phyloP scores from a whole-genome alignment of 2,113 vertebrate species.

The Toxotes chatareus region DNA sequence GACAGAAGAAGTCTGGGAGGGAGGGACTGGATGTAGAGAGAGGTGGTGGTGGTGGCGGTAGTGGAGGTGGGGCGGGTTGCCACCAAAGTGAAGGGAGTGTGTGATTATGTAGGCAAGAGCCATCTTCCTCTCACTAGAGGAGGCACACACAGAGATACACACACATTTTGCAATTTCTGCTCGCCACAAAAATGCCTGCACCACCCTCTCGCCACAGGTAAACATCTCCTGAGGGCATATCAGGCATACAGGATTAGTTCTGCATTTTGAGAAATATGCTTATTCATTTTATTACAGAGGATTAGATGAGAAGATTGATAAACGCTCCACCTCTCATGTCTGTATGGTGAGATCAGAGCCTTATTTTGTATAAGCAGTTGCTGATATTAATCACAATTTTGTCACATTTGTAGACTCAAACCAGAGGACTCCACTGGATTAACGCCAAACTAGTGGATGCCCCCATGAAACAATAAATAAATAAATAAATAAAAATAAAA shows the following conservation, averaged over 20 bases:
- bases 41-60: constrained; percentile 48
- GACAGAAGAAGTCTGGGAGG: constrained; percentile 41
- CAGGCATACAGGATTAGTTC: background rate
- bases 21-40: constrained; percentile 48
- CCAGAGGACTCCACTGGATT: background rate
- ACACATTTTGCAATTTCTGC: constrained; percentile 48
- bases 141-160: constrained; percentile 26
- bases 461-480: no score
- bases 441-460: background rate
- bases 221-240: constrained; percentile 18
- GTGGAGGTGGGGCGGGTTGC: constrained; percentile 58
- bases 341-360: background rate
- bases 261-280: background rate
- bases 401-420: no score
- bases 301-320: background rate
- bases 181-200: constrained; percentile 58
- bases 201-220: constrained; percentile 56
- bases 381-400: no score
- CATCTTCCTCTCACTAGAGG: constrained; percentile 57
- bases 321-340: background rate
- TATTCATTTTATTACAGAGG: background rate
- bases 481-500: no score
- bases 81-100: constrained; percentile 69
- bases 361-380: no score
- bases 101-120: constrained; percentile 75